Percentiles rank a stretch among this genome's conserved stretches.
Conservation (phyloP, 2,797 vertebrate genomes). For the Coendou prehensilis region DNA sequence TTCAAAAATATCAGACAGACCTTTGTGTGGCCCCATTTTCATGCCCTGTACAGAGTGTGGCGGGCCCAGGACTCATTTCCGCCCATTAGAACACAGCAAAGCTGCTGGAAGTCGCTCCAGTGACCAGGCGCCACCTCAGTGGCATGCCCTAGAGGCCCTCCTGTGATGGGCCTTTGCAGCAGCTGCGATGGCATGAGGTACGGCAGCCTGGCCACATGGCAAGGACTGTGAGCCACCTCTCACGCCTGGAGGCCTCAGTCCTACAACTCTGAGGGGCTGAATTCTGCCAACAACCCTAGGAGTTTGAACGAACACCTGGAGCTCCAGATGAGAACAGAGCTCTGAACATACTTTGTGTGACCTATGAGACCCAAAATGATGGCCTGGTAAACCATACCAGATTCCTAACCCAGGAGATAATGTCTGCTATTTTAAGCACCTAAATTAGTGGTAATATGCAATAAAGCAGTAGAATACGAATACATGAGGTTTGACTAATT, state of each 20-base stretch:
- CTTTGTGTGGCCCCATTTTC: neutral
- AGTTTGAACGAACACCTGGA: neutral
- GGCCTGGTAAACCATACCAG: neutral
- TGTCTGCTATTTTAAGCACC: neutral
- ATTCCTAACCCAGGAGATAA: neutral
- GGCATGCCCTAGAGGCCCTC: neutral
- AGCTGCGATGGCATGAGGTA: neutral
- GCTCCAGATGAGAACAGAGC: neutral
- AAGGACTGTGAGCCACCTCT: neutral
- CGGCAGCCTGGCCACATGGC: fast-evolving
- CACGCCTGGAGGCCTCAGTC: neutral
- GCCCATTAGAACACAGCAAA: neutral
- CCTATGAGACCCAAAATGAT: neutral
- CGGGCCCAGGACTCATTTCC: neutral
- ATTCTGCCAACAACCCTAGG: neutral
- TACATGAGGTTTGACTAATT: neutral
- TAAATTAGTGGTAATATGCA: neutral
- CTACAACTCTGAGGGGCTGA: neutral
- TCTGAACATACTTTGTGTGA: neutral
- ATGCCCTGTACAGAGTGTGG: neutral
- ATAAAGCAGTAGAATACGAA: neutral
- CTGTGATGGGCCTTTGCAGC: neutral
- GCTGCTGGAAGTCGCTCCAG: neutral
- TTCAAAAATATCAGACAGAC: neutral
- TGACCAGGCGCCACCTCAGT: neutral